Conservation (phyloP, 2,113 vertebrate species). For the Notothenia rossii region DNA sequence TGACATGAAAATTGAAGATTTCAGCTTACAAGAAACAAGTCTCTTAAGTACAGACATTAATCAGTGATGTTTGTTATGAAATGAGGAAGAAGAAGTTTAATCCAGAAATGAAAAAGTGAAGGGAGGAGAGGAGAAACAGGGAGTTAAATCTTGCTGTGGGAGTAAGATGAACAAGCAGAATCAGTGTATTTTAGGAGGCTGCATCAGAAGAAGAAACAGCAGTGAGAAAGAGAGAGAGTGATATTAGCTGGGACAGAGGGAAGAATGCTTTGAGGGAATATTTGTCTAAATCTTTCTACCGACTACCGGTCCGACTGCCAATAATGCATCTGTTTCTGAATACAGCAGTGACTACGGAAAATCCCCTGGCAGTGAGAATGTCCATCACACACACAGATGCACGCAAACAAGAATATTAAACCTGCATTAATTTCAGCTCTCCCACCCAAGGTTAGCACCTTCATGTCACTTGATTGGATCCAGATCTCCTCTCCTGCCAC, state of each 20-base stretch:
- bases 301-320: conserved; percentile 65
- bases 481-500: conserved; percentile 24
- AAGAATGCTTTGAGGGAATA: conserved; percentile 75
- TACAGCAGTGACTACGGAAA: conserved; percentile 83
- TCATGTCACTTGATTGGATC: conserved; percentile 8
- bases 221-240: conserved; percentile 44
- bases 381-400: conserved; percentile 42
- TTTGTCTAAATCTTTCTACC: conserved; percentile 67
- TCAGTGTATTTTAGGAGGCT: neutral
- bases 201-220: conserved; percentile 2
- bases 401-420: conserved; percentile 34
- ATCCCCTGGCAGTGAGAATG: conserved; percentile 74
- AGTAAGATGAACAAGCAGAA: conserved; percentile 2
- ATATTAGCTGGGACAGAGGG: conserved; percentile 55
- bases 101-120: conserved; percentile 6
- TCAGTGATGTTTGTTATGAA: neutral
- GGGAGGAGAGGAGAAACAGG: neutral
- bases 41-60: neutral
- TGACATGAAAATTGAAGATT: neutral
- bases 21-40: conserved; percentile 1
- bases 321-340: conserved; percentile 87
- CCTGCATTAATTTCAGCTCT: neutral
- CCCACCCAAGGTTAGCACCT: neutral
- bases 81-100: neutral
- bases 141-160: neutral